Evolutionary conservation across 2,888 invertebrate species (phyloP).

Genomic region (Conistra vaccinii): DNA sequence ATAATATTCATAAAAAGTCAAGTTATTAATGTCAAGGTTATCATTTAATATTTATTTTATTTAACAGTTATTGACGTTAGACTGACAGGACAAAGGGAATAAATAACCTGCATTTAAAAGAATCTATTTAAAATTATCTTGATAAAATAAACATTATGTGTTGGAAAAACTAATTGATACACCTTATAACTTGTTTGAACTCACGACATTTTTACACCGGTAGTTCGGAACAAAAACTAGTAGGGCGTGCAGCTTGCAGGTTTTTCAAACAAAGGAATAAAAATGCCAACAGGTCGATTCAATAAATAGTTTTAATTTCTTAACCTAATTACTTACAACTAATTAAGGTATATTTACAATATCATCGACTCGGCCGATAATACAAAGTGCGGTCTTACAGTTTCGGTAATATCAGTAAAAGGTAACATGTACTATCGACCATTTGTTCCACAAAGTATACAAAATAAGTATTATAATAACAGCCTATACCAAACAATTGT

Average conservation of each 20-base stretch:
- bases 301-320: constrained; percentile 87
- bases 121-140: constrained; percentile 22
- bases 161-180: constrained; percentile 46
- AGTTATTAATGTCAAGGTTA: background rate
- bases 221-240: constrained; percentile 40
- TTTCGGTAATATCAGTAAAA: constrained; percentile 75
- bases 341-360: constrained; percentile 78
- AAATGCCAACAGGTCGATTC: constrained; percentile 68
- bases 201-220: constrained; percentile 41
- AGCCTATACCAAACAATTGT: constrained; percentile 59
- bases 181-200: constrained; percentile 47
- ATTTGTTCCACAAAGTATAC: constrained; percentile 53
- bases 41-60: constrained; percentile 8
- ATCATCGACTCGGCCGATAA: constrained; percentile 73
- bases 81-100: constrained; percentile 35
- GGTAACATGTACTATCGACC: constrained; percentile 75
- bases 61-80: constrained; percentile 23
- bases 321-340: constrained; percentile 71
- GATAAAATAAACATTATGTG: constrained; percentile 38
- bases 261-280: constrained; percentile 57
- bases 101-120: background rate
- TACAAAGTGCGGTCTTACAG: constrained; percentile 74
- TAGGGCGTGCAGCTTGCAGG: constrained; percentile 36
- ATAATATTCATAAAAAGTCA: constrained; percentile 11
- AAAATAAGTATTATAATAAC: constrained; percentile 56